These are phyloP conservation scores for Toxostoma redivivum DNA, from an alignment of 2,113 vertebrate species.

Conservation along the genomic window DNA sequence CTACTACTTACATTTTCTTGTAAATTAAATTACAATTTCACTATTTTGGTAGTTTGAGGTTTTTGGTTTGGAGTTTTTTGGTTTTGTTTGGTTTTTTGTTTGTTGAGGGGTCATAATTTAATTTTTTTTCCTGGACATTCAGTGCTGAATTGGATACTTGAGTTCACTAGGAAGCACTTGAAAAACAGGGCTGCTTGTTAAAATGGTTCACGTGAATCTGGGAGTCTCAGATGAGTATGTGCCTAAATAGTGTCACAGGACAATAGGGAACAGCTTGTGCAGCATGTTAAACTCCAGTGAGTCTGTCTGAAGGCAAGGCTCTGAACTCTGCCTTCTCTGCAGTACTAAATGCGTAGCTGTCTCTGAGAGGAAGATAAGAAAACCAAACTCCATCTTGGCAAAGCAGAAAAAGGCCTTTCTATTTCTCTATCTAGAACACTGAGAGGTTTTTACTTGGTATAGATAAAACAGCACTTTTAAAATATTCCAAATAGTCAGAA, in stretches of 20 bases:
- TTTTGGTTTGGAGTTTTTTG: neutral
- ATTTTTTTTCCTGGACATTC: neutral
- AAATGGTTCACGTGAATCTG: neutral
- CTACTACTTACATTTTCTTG: neutral
- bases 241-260: neutral
- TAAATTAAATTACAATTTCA: neutral
- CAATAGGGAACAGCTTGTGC: neutral
- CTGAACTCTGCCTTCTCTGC: neutral
- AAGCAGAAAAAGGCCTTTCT: neutral
- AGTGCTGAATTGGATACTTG: neutral
- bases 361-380: neutral
- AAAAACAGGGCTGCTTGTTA: neutral
- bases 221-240: neutral
- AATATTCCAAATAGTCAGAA: neutral
- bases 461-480: neutral
- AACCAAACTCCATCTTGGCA: neutral
- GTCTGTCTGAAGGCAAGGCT: neutral
- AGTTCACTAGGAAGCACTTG: neutral
- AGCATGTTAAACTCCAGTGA: neutral
- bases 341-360: neutral
- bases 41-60: neutral
- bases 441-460: neutral
- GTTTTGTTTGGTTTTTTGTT: neutral
- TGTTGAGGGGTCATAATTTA: neutral
- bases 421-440: neutral